Base-by-base conservation (phyloP, 2,797 vertebrate genomes). In the Tauraco hartlaubi region DNA sequence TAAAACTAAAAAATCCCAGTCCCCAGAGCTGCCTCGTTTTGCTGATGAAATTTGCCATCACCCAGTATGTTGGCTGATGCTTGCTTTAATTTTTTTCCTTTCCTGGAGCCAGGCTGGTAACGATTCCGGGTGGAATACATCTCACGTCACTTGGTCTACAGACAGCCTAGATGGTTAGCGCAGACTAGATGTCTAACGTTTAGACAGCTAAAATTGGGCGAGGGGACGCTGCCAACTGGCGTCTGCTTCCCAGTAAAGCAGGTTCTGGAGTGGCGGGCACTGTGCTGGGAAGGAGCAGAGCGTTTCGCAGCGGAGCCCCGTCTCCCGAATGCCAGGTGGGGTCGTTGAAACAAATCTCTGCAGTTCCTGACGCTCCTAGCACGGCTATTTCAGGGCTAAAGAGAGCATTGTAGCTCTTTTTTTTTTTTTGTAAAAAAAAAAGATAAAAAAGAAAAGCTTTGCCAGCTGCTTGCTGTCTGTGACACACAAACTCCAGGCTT, bases 181-280 rank as follows among this genome's bases (percentile, higher is more conserved):
- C 76, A 78, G 85, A 15, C 80, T 69, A 48, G 88, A 33, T 71
- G 76, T 52, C 85, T 88, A 48, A 89, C 46, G 3, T 91, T 88
- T 59, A 82, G 72, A 46, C 87, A 85, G 88, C 88, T 91, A 48
- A 88, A 93, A 78, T 12, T 66, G 91, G 81, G 85, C 15, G 91
- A 93, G 81, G 44, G 76, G 81, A 75, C 1, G 41, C 76, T 95
- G 88, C 94, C 91, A 85, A 68, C 80, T 52, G 80, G 85, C 33
- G 21, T 82, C 94, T 82, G 72, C 39, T 74, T 90, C 89, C 82
- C 79, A 80, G 92, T 26, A 63, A 46, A 76, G 89, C 29, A 21
- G 46, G 64, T 41, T 94, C 82, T 56, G 90, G 92, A 51, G 46
- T 26, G 9, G 51, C 10, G 14, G 88, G 84, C 71, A 46, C 41